A percentile compares a stretch with the other conserved stretches of the same genome.
Conservation (phyloP, 2,888 invertebrate species). For the Rutpela maculata region DNA sequence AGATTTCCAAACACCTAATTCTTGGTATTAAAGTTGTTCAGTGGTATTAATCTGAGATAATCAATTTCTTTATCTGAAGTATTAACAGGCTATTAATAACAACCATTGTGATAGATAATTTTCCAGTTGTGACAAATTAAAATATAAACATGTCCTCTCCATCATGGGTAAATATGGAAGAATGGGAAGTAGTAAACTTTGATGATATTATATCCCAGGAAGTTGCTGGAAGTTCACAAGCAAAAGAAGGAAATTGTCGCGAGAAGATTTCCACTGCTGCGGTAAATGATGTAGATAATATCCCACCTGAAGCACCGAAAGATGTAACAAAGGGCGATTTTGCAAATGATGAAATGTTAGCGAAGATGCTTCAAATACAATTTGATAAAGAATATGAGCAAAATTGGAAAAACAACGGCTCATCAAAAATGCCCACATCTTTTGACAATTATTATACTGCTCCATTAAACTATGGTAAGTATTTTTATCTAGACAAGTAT, state of each 20-base stretch:
- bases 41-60: too few species aligned
- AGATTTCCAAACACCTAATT: too few species aligned
- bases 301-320: not conserved
- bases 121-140: constrained; percentile 6
- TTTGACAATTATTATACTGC: too few species aligned
- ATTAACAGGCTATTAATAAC: too few species aligned
- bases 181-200: constrained; percentile 80
- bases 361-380: constrained; percentile 91
- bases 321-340: not conserved
- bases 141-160: constrained; percentile 75
- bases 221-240: constrained; percentile 85
- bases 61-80: too few species aligned
- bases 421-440: too few species aligned
- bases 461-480: constrained; percentile 60
- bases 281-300: not conserved
- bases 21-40: too few species aligned
- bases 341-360: constrained; percentile 85
- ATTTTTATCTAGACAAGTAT: too few species aligned
- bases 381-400: constrained; percentile 91
- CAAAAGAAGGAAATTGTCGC: constrained; percentile 79
- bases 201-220: constrained; percentile 95
- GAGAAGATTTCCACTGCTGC: constrained; percentile 15
- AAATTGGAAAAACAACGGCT: too few species aligned
- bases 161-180: constrained; percentile 82
- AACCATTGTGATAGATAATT: too few species aligned